phyloP scores from a whole-genome alignment of 2,888 invertebrate species.

The Tethea ocularis region DNA sequence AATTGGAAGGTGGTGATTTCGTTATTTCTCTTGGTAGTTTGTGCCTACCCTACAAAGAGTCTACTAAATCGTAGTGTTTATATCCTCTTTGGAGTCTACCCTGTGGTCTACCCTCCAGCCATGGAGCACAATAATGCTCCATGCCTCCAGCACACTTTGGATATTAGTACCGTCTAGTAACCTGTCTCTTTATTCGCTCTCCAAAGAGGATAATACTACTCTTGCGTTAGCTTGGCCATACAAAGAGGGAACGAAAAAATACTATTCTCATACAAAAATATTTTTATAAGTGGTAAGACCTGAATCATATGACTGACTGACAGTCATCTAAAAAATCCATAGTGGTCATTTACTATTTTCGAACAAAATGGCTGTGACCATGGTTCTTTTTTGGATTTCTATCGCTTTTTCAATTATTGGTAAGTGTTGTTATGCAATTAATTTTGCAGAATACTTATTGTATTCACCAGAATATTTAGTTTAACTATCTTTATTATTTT shows the following conservation, averaged over 20 bases:
- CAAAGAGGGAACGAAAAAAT: background rate
- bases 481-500: conserved; percentile 23
- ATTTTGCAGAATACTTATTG: conserved; percentile 5
- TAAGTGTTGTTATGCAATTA: conserved; percentile 44
- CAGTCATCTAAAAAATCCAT: background rate
- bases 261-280: background rate
- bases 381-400: conserved; percentile 68
- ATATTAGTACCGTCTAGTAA: too few relatives aligned
- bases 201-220: too few relatives aligned
- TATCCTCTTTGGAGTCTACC: too few relatives aligned
- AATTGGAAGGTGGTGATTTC: too few relatives aligned
- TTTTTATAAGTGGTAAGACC: conserved; percentile 52
- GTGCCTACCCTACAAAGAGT: too few relatives aligned
- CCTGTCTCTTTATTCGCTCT: too few relatives aligned
- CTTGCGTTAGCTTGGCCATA: too few relatives aligned
- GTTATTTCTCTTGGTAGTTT: too few relatives aligned
- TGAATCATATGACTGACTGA: conserved; percentile 72
- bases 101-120: too few relatives aligned
- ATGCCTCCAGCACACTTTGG: too few relatives aligned
- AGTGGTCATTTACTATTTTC: conserved; percentile 46
- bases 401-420: conserved; percentile 66
- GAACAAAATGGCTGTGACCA: conserved; percentile 71
- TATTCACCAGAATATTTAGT: background rate
- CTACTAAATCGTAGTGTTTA: too few relatives aligned
- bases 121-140: too few relatives aligned